phyloP scores from a whole-genome alignment of 2,113 vertebrate genomes.

The Oreochromis tanganicae region DNA sequence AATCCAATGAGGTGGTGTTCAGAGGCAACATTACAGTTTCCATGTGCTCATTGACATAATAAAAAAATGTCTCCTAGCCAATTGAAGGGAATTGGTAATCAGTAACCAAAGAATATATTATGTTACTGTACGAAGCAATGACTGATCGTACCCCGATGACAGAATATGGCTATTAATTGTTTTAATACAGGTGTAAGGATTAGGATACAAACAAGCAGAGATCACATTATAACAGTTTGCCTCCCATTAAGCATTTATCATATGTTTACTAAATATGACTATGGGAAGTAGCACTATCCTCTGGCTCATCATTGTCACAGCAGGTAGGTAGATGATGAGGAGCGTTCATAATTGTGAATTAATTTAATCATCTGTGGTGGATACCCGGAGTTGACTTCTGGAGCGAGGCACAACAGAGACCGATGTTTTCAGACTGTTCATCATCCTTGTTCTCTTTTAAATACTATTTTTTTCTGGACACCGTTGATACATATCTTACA shows the following conservation, averaged over 20 bases:
- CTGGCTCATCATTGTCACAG: slow-evolving; percentile 49
- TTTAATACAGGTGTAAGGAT: neutral
- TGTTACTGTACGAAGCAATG: neutral
- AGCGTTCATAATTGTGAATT: slow-evolving; percentile 45
- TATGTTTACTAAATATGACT: slow-evolving; percentile 45
- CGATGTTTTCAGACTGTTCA: neutral
- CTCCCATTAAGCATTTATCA: slow-evolving; percentile 21
- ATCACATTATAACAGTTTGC: neutral
- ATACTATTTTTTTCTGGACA: neutral
- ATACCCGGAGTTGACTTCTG: slow-evolving; percentile 20
- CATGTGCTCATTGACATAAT: neutral
- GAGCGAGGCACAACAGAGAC: neutral
- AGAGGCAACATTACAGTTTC: neutral
- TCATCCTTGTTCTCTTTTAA: neutral
- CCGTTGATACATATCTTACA: neutral
- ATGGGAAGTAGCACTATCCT: slow-evolving; percentile 17
- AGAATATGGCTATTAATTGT: neutral
- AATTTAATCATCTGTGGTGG: slow-evolving; percentile 44
- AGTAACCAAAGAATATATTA: neutral
- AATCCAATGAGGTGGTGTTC: neutral
- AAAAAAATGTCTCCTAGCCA: neutral
- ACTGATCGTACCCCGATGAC: neutral
- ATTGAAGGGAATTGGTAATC: neutral
- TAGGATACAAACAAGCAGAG: neutral
- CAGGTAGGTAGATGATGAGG: slow-evolving; percentile 52